Evolutionary conservation across 92 coral and sea anemone species (phyloP).

Genomic region (Zoanthus gigantus): DNA sequence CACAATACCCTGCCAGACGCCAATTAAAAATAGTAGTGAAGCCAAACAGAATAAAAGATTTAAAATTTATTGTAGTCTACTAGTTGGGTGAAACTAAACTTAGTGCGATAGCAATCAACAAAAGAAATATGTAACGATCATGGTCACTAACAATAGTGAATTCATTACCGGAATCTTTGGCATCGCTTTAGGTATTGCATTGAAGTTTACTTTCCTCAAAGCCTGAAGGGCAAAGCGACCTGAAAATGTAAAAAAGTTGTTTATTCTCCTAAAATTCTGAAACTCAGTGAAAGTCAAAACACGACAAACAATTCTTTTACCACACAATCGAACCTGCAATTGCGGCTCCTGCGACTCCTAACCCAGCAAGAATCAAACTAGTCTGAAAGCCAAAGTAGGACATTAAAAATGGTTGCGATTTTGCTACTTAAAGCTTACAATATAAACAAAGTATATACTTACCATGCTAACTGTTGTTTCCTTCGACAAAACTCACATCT

Average conservation of each 20-base stretch:
- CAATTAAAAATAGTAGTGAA: too few relatives aligned
- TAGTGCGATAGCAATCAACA: too few relatives aligned
- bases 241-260: constrained; percentile 22
- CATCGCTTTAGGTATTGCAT: constrained; percentile 90
- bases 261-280: too few relatives aligned
- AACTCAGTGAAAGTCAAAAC: neutral
- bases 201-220: constrained; percentile 81
- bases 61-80: neutral
- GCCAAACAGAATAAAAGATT: too few relatives aligned
- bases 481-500: neutral
- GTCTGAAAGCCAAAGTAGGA: constrained; percentile 63
- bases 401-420: neutral
- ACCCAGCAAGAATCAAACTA: constrained; percentile 86
- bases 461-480: constrained; percentile 46
- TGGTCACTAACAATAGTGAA: neutral
- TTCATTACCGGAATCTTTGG: constrained; percentile 94
- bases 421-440: neutral
- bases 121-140: neutral
- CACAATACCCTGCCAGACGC: too few relatives aligned
- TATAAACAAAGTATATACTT: neutral
- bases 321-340: constrained; percentile 74
- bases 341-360: constrained; percentile 97
- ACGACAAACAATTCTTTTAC: too few relatives aligned
- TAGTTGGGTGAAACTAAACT: too few relatives aligned
- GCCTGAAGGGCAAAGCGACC: constrained; percentile 95